These are phyloP conservation scores for Tenualosa ilisha DNA, from an alignment of 2,797 vertebrate genomes.

Conservation along the genomic window DNA sequence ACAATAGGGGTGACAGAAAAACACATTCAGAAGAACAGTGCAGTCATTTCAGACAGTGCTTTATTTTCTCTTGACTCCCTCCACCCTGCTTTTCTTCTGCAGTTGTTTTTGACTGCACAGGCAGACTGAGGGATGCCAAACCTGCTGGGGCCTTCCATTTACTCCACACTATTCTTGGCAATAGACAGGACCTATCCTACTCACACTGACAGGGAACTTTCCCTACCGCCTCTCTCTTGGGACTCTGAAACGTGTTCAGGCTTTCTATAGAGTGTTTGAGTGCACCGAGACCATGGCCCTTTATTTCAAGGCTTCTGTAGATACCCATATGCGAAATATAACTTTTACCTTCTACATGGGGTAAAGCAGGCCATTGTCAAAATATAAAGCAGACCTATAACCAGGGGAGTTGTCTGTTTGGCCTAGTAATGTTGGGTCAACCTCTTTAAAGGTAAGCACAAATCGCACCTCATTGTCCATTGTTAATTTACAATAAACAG, in stretches of 20 bases:
- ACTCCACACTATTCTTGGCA: conserved; percentile 31
- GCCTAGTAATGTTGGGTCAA: not conserved
- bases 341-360: not conserved
- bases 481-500: not conserved
- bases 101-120: conserved; percentile 29
- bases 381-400: not conserved
- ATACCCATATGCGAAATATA: not conserved
- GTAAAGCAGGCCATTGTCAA: not conserved
- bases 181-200: not conserved
- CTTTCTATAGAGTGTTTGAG: conserved; percentile 1
- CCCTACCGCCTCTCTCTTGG: conserved; percentile 4
- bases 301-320: not conserved
- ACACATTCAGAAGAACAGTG: not conserved
- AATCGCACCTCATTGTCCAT: not conserved
- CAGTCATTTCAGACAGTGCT: conserved; percentile 9
- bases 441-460: not conserved
- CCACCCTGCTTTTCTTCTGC: conserved; percentile 20
- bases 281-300: not conserved
- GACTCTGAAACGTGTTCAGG: not conserved
- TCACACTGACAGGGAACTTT: conserved; percentile 10
- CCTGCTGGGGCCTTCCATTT: conserved; percentile 26
- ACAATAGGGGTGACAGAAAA: conserved; percentile 7
- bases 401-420: not conserved
- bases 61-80: not conserved
- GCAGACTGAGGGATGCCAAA: conserved; percentile 27